phyloP scores from a whole-genome alignment of 2,888 invertebrate genomes.

The Nematopogon swammerdamellus region DNA sequence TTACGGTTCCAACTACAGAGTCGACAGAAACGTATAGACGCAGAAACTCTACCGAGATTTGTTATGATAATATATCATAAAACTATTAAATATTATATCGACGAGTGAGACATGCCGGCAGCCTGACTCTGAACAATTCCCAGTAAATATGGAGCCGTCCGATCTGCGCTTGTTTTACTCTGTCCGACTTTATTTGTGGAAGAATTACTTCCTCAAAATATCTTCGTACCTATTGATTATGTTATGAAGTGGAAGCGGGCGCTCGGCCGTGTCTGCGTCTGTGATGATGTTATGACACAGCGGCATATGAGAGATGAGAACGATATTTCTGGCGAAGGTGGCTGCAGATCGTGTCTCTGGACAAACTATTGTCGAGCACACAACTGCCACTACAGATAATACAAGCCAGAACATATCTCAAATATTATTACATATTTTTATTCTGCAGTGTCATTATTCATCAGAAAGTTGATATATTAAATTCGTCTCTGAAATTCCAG shows the following conservation, averaged over 20 bases:
- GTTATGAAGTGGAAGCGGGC: neutral
- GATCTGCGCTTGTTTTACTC: neutral
- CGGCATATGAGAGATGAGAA: too few species aligned
- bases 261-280: neutral
- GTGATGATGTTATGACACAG: neutral
- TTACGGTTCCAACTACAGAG: slow-evolving; percentile 18
- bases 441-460: too few species aligned
- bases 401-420: too few species aligned
- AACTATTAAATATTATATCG: slow-evolving; percentile 58
- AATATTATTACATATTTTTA: too few species aligned
- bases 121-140: neutral
- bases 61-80: slow-evolving; percentile 60
- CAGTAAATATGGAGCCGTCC: neutral
- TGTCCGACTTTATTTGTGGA: neutral
- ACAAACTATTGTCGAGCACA: too few species aligned
- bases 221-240: neutral
- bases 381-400: too few species aligned
- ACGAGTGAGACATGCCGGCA: slow-evolving; percentile 51
- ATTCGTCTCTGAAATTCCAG: too few species aligned
- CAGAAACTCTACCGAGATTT: slow-evolving; percentile 49
- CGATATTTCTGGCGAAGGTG: neutral
- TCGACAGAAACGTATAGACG: slow-evolving; percentile 41
- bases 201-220: neutral
- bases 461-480: too few species aligned
- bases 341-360: neutral